Percentiles rank a stretch among this genome's conserved stretches.
These are phyloP conservation scores for Norana najaformis DNA, from an alignment of 2,888 invertebrate species.

Conservation along the genomic window DNA sequence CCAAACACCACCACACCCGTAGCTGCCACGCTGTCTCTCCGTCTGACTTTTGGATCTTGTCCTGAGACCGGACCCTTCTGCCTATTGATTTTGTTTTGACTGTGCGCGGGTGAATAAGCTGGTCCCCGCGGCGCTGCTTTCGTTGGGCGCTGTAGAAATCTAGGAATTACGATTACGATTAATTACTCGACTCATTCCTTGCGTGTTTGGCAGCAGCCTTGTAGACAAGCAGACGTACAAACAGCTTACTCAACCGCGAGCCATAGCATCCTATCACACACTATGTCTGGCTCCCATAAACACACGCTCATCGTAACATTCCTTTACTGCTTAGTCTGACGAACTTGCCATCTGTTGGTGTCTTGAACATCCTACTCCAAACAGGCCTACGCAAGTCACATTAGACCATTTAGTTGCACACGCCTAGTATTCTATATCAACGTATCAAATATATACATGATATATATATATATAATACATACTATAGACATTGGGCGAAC, in stretches of 20 bases:
- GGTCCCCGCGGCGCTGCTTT: too few relatives aligned
- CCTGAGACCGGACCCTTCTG: too few relatives aligned
- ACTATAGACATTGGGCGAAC: neutral
- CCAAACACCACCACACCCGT: too few relatives aligned
- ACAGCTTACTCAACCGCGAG: neutral
- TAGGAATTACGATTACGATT: too few relatives aligned
- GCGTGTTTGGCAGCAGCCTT: too few relatives aligned
- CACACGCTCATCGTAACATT: constrained; percentile 5
- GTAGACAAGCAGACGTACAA: neutral
- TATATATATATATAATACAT: neutral
- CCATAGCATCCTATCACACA: neutral
- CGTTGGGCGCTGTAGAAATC: neutral
- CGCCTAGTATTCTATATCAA: neutral
- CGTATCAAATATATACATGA: neutral
- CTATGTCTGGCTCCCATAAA: neutral
- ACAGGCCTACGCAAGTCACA: neutral
- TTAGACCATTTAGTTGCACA: neutral
- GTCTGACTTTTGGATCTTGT: too few relatives aligned
- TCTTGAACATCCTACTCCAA: neutral
- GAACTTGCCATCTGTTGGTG: neutral
- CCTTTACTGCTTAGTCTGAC: neutral
- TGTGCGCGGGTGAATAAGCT: too few relatives aligned
- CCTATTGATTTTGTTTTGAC: too few relatives aligned
- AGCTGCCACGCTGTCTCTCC: too few relatives aligned
- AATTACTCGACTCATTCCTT: neutral